Conservation (phyloP, 2,113 vertebrate genomes). For the Oxyruncus cristatus region DNA sequence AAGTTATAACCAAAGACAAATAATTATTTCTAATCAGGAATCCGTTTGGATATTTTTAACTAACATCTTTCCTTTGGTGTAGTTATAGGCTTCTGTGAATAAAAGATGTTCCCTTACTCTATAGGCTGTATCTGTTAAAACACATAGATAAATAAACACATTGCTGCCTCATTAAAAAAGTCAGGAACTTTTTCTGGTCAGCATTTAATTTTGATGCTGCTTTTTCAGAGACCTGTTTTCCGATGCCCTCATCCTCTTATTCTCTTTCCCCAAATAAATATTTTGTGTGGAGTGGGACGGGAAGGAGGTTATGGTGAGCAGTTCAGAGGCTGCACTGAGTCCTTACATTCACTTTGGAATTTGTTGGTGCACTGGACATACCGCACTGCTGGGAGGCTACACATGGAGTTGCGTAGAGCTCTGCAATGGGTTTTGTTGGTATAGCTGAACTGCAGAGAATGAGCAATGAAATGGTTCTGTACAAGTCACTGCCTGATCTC, state of each 20-base stretch:
- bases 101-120: background rate
- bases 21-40: background rate
- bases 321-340: background rate
- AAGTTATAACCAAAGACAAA: background rate
- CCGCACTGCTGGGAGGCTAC: background rate
- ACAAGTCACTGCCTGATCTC: background rate
- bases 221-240: background rate
- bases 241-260: background rate
- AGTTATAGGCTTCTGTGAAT: background rate
- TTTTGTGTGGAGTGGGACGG: background rate
- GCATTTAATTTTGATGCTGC: background rate
- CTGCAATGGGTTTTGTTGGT: background rate
- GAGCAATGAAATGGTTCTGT: background rate
- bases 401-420: fast-evolving
- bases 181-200: background rate
- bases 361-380: background rate
- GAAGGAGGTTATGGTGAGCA: background rate
- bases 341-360: background rate
- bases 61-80: background rate
- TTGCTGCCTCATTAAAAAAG: background rate
- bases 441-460: background rate
- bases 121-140: background rate
- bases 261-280: background rate
- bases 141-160: background rate
- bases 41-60: background rate